phyloP scores from a whole-genome alignment of 2,113 vertebrate species.

The western clawed frog (Xenopus tropicalis) region DNA sequence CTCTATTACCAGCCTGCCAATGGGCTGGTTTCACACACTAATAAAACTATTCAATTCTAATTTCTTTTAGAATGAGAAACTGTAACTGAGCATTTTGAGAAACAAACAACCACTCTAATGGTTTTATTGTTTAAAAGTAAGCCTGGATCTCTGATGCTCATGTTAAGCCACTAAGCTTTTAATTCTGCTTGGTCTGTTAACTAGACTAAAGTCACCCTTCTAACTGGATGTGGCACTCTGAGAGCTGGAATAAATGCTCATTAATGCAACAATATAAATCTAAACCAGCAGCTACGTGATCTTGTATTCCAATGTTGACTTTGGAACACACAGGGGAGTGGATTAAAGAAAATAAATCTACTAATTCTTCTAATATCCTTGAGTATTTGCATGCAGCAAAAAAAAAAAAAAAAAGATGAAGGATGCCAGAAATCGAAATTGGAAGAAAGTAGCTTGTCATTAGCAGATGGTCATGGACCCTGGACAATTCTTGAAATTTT shows the following conservation, averaged over 20 bases:
- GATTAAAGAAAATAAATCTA: constrained; percentile 36
- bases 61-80: too few species aligned
- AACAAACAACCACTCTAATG: too few species aligned
- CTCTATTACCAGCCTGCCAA: too few species aligned
- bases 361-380: constrained; percentile 43
- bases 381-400: constrained; percentile 18
- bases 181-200: constrained; percentile 29
- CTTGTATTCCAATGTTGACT: constrained; percentile 24
- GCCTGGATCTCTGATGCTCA: too few species aligned
- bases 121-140: too few species aligned
- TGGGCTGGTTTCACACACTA: too few species aligned
- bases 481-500: constrained; percentile 37
- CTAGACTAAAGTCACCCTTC: constrained; percentile 3
- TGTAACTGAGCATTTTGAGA: too few species aligned
- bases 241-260: constrained; percentile 22
- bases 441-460: constrained; percentile 38
- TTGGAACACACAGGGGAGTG: constrained; percentile 24
- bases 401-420: neutral
- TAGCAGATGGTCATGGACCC: constrained; percentile 43
- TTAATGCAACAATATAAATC: constrained; percentile 11
- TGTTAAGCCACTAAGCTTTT: constrained; percentile 16
- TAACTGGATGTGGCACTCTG: constrained; percentile 3
- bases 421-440: constrained; percentile 33
- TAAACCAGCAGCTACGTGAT: constrained; percentile 26
- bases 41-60: too few species aligned